A percentile compares a stretch with the other conserved stretches of the same genome.
phyloP scores from a whole-genome alignment of 2,888 invertebrate species.

The Galerucella pusilla region DNA sequence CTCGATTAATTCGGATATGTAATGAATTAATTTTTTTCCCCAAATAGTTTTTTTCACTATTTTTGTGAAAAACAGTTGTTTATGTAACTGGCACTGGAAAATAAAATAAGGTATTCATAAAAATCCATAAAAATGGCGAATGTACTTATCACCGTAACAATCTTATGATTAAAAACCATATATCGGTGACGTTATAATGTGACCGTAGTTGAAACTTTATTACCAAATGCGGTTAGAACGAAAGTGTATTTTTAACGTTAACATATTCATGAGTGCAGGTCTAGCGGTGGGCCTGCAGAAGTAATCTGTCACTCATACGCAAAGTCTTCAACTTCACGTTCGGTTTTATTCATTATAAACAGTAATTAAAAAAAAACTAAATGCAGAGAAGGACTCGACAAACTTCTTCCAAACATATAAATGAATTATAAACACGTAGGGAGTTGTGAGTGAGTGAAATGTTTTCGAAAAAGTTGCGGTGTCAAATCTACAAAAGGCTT shows the following conservation, averaged over 20 bases:
- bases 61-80: slow-evolving; percentile 34
- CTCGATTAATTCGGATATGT: slow-evolving; percentile 21
- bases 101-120: background rate
- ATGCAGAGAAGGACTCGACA: slow-evolving; percentile 37
- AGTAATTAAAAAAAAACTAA: slow-evolving; percentile 56
- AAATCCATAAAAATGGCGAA: slow-evolving; percentile 7
- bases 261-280: slow-evolving; percentile 38
- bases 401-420: background rate
- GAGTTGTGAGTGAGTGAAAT: no score
- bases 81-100: slow-evolving; percentile 28
- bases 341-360: slow-evolving; percentile 64
- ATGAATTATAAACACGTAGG: no score
- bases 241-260: slow-evolving; percentile 33
- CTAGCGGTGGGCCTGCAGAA: slow-evolving; percentile 48
- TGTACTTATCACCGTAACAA: background rate
- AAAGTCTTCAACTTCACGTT: slow-evolving; percentile 62
- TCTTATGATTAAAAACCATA: slow-evolving; percentile 6
- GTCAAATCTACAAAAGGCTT: no score
- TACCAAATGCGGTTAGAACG: background rate
- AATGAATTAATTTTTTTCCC: slow-evolving; percentile 27
- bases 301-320: slow-evolving; percentile 63
- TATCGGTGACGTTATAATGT: slow-evolving; percentile 12
- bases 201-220: background rate
- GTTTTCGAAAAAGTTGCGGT: no score
- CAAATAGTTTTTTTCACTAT: slow-evolving; percentile 27